Evolutionary conservation across 2,797 vertebrate species (phyloP), one percentile per base, ranked within the genome.

Genomic region (Oreochromis mossambicus): DNA sequence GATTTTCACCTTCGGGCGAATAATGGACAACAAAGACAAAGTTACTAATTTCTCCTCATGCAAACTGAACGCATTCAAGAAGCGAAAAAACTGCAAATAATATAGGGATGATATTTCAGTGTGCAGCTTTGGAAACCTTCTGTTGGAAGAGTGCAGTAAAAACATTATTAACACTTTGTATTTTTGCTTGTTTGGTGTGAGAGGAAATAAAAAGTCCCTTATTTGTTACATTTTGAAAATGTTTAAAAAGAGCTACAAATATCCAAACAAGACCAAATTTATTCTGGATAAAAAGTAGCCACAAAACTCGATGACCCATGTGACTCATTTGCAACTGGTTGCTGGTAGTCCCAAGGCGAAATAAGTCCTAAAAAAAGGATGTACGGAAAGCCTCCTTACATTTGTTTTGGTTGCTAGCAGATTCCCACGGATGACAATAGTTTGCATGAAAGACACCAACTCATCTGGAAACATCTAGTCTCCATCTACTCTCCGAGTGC

Each of bases 21-120:
- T n/a, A n/a, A 82, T 0, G 5, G 68, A 77, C 5, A 24, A 54
- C 32, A 14, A 21, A 19, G 17, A 48, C 10, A 48, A 43, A 29
- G 77, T n/a, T 14, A 26, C 10, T 48, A 32, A 19, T 48, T 32
- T 29, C 24, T 12, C 15, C 0, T 46, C 15, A 48, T 19, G 68
- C 6, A 73, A 19, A 73, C 10, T 48, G 6, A 48, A 73, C 1
- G 9, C 6, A 48, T 73, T 48, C 17, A 73, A 48, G 6, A 48
- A 73, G 26, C 0, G 7, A 9, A 3, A 48, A 48, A 29, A 12
- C 0, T 12, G 0, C 10, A 0, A 46, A 46, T 29, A 46, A 2
- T 73, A 48, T 11, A 48, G 3, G 4, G 68, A 29, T 73, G 68
- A 73, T 32, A 48, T 29, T 73, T 48, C 68, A 8, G 43, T 2